These are phyloP conservation scores for Poecilia gillii DNA, from an alignment of 2,797 vertebrate genomes.

Conservation along the genomic window DNA sequence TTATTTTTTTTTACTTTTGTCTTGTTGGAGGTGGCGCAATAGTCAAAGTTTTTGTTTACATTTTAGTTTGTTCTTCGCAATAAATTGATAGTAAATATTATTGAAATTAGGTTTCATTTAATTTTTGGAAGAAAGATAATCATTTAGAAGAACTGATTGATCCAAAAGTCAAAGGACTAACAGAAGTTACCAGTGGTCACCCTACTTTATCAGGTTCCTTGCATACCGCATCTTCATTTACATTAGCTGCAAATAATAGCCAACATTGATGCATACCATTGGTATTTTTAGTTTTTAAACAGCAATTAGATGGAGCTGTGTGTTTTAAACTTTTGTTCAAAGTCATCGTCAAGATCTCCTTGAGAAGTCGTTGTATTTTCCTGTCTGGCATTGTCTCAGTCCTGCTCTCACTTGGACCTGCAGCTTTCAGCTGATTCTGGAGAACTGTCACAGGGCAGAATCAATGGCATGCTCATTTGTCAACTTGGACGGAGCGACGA, in stretches of 20 bases:
- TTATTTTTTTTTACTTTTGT: no score
- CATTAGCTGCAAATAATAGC: background rate
- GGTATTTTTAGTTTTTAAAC: background rate
- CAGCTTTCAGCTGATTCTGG: constrained; percentile 20
- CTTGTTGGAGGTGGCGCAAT: no score
- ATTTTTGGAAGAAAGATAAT: background rate
- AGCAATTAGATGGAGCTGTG: background rate
- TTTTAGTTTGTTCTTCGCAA: no score
- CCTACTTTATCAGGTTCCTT: background rate
- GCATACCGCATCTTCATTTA: background rate
- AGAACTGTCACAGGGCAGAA: constrained; percentile 4
- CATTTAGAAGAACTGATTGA: background rate
- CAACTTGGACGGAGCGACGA: constrained; percentile 13
- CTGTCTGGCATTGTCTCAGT: background rate
- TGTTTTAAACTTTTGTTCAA: background rate
- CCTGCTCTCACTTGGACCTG: background rate
- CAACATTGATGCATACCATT: background rate
- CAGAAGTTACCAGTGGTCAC: background rate
- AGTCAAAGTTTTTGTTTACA: no score
- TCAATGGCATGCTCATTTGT: constrained; percentile 38
- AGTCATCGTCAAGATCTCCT: background rate
- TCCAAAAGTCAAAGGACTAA: background rate
- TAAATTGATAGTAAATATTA: background rate
- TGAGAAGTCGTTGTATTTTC: background rate
- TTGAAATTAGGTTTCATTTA: background rate